Base-by-base conservation (phyloP, 2,797 vertebrate genomes). In the Spinus olivaceus region DNA sequence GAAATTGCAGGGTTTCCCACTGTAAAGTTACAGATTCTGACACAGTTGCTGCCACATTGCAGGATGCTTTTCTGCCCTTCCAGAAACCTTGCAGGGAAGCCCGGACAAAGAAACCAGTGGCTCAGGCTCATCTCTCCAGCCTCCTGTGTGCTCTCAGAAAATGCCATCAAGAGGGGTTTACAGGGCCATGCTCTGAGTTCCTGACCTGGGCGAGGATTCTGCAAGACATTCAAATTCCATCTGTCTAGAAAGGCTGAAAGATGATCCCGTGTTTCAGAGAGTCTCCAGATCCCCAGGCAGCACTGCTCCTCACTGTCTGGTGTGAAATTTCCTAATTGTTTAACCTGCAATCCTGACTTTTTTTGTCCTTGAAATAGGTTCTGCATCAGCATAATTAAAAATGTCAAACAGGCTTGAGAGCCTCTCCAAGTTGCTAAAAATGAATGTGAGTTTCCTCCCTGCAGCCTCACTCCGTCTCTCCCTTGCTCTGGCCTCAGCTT, bases 341-440 rank as follows among this genome's bases (percentile, higher is more conserved):
- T 94, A 90, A 85, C 70, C 66, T 79, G 64, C 85, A 86, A 69
- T 95, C 87, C 70, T 76, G 87, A 72, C 89, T 94, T 37, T 84
- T 54, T 54, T 54, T 95, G 95, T 94, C 95, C 94, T 90, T 88
- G 94, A 74, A 86, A 86, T 21, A 47, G 61, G 64, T 57, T 86
- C 82, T 81, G 69, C 89, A 90, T 87, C 93, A 92, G 91, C 83
- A 53, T 71, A 90, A 97, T 90, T 94, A 88, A 92, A 94, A 93
- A 95, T 86, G 92, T 94, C 91, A 96, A 92, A 94, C 96, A 92
- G 59, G 95, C 96, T 92, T 96, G 96, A 97, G 96, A 97, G 96
- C 93, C 90, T 97, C 94, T 96, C 77, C 80, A 79, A 95, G 92
- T 90, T 94, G 87, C 96, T 96, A 95, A 95, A 97, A 97, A 95